Percentiles rank a stretch among this genome's conserved stretches.
phyloP scores from a whole-genome alignment of 2,113 vertebrate species.

The Crotalus horridus region DNA sequence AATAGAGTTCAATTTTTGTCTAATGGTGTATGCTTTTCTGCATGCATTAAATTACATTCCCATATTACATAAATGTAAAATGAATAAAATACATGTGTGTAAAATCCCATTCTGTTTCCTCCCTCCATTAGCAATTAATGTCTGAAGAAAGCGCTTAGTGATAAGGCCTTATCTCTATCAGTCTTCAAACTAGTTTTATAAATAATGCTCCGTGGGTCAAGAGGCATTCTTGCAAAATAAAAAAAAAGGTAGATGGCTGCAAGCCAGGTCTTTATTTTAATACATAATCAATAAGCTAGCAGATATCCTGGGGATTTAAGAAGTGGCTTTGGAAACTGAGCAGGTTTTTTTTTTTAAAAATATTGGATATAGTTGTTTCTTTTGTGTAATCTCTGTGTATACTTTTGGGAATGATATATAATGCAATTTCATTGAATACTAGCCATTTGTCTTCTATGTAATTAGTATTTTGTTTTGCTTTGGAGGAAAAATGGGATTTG shows the following conservation, averaged over 20 bases:
- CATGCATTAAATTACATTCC: too few species aligned
- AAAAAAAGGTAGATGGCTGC: neutral
- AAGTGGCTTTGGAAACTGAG: neutral
- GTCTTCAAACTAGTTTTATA: neutral
- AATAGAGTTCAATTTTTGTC: too few species aligned
- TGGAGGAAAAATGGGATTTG: neutral
- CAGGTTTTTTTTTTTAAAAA: neutral
- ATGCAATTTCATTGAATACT: neutral
- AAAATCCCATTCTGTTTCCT: too few species aligned
- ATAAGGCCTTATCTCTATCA: neutral
- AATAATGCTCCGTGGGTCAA: neutral
- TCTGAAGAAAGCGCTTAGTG: too few species aligned
- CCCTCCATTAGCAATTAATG: too few species aligned
- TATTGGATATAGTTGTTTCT: neutral
- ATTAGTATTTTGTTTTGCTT: neutral
- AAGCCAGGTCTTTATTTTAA: neutral
- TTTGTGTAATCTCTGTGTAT: neutral
- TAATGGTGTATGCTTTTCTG: too few species aligned
- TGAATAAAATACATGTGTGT: too few species aligned
- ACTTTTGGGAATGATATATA: neutral
- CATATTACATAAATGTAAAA: too few species aligned
- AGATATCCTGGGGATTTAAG: neutral
- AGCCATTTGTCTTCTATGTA: neutral
- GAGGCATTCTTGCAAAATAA: neutral
- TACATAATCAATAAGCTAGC: neutral